phyloP scores from a whole-genome alignment of 2,888 invertebrate species.

The Luffia ferchaultella region DNA sequence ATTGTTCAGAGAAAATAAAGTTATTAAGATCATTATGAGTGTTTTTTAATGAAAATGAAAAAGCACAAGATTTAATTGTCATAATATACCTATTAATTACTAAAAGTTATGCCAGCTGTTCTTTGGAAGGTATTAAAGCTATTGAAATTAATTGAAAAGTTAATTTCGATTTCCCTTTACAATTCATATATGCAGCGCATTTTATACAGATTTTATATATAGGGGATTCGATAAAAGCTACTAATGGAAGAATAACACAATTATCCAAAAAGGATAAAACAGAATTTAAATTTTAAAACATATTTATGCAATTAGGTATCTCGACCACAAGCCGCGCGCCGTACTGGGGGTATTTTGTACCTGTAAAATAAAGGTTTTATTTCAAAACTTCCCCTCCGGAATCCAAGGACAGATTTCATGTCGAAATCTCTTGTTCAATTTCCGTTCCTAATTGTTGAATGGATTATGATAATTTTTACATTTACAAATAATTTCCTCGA shows the following conservation, averaged over 20 bases:
- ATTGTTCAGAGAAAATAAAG: too few species aligned
- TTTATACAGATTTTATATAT: too few species aligned
- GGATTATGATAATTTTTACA: background rate
- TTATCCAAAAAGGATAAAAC: slow-evolving; percentile 13
- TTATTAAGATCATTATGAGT: too few species aligned
- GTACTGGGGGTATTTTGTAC: slow-evolving; percentile 7
- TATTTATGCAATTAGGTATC: slow-evolving; percentile 16
- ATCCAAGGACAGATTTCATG: background rate
- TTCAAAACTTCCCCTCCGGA: background rate
- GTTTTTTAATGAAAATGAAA: too few species aligned
- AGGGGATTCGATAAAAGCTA: slow-evolving; percentile 20
- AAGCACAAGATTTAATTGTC: too few species aligned
- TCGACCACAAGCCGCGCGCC: background rate
- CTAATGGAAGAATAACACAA: slow-evolving; percentile 22
- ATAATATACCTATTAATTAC: too few species aligned
- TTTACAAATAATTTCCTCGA: too few species aligned
- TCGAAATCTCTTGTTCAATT: background rate
- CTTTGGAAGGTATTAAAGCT: too few species aligned
- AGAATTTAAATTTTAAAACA: slow-evolving; percentile 17
- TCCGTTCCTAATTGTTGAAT: background rate
- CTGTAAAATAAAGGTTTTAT: background rate
- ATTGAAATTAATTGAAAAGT: too few species aligned
- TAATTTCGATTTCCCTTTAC: too few species aligned
- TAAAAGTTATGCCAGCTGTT: too few species aligned
- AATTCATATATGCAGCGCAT: too few species aligned